Evolutionary conservation across 2,888 invertebrate genomes (phyloP), one percentile per base, ranked within the genome.

Genomic region (Pristionchus arcanus): DNA sequence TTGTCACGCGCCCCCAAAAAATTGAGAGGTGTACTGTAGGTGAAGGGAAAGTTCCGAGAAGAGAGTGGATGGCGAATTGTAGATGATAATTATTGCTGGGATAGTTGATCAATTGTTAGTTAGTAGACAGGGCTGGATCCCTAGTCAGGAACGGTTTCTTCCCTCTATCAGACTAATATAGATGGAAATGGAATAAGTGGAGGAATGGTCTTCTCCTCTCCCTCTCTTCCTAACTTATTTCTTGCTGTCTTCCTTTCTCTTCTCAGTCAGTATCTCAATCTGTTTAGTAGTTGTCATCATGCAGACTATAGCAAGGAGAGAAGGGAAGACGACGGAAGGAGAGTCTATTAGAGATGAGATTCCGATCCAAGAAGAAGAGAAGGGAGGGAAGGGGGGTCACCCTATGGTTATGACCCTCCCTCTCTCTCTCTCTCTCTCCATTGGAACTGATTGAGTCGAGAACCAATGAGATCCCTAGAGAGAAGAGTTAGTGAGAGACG

Each of bases 241-340:
- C 74, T 74, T 74, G 37, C 74, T 37, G 16, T 25, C 28, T 81
- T 42, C 49, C 77, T 15, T 34, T 53, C 81, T 53, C 49, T 81
- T 28, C 81, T 81, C 37, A 74, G 74, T 74, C 74, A 74, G 37
- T 74, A 25, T 81, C 81, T 53, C 81, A 81, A 81, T 81, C 81
- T 49, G 81, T 81, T 81, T 81, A 81, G 81, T 81, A 19, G n/a
- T 74, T 81, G 81, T 81, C 49, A 81, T 81, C 81, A n/a, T 71
- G 71, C 53, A 81, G 42, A 81, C 81, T 81, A 81, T 81, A 81
- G 81, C 16, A 37, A 25, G 37, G 42, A 63, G 59, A 15, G 59
- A 59, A 59, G n/a, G 63, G n/a, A 42, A 74, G 74, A 49, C n/a
- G 81, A 81, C 42, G 81, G 81, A 81, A 81, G 81, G 81, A n/a